Conservation (phyloP, 2,888 invertebrate genomes). For the Epicampocera succincta region DNA sequence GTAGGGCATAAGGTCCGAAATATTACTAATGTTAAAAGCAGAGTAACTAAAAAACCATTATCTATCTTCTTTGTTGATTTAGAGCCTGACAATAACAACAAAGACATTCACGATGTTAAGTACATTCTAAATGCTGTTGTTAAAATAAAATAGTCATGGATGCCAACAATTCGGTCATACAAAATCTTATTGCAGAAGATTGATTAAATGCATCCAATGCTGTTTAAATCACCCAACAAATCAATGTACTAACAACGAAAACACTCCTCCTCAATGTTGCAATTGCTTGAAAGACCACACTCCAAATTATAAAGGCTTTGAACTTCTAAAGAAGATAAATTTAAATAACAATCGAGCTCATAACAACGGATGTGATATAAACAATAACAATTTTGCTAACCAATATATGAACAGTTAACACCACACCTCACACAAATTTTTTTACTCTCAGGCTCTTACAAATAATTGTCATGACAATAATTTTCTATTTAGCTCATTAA, state of each 20-base stretch:
- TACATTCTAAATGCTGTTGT: neutral
- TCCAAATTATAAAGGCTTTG: conserved; percentile 19
- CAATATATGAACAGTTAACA: too few species aligned
- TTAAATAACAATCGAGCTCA: neutral
- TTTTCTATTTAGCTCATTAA: too few species aligned
- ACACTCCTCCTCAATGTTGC: conserved; percentile 2
- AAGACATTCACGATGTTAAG: neutral
- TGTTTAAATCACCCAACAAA: neutral
- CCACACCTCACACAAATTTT: too few species aligned
- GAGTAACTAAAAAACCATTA: too few species aligned
- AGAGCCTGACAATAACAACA: neutral
- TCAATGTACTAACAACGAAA: conserved; percentile 5
- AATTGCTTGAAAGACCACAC: conserved; percentile 11
- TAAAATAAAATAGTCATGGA: conserved; percentile 13
- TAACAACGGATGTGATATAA: neutral
- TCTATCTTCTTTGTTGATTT: too few species aligned
- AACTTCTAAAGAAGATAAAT: neutral
- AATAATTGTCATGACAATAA: too few species aligned
- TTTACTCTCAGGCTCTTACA: too few species aligned
- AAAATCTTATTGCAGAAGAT: conserved; percentile 13
- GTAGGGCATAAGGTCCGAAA: too few species aligned
- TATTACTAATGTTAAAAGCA: too few species aligned
- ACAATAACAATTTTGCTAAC: too few species aligned
- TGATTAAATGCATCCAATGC: conserved; percentile 8
- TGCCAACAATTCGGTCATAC: conserved; percentile 13